Evolutionary conservation across 2,797 vertebrate genomes (phyloP), one percentile per base, ranked within the genome.

Genomic region (Neomorphus geoffroyi): DNA sequence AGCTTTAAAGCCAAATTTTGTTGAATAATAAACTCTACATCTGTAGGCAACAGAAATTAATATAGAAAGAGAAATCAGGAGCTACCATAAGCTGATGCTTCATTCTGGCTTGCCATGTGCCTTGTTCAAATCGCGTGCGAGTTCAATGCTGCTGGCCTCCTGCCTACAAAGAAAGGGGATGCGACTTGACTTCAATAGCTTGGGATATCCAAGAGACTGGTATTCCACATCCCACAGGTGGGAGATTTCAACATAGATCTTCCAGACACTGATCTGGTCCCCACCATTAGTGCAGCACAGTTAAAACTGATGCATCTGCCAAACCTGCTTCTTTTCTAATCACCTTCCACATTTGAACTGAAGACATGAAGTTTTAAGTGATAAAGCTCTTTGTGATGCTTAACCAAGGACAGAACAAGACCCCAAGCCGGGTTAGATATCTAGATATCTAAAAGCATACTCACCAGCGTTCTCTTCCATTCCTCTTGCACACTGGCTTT

Each of bases 391-490:
- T 71, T 19, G 28, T 18, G 32, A 43, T 10, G 32, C 8, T 60
- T 41, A 56, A 69, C 14, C 53, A 57, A 57, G 28, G 41, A 58
- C 48, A 73, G 43, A 57, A 35, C 46, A 87, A 48, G 19, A 5
- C 66, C 53, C 51, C 37, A 48, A n/a, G 10, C 30, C 41, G 14
- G 3, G 7, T 19, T 27, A 41, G n/a, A n/a, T n/a, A n/a, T n/a
- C n/a, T n/a, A 46, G 27, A 15, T 4, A 69, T 3, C 50, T 0
- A 10, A 11, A 45, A 10, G 28, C 0, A 2, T 61, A 96, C 97
- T 96, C 93, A 97, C 97, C 96, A 7, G 87, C 0, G 27, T 23
- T 96, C 64, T 97, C 96, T 51, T 97, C 97, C 92, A 91, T 95
- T 61, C 88, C 90, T 91, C 94, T 71, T 45, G 67, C 56, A 57